Conservation (phyloP, 2,113 vertebrate species). For the Cercocebus atys region DNA sequence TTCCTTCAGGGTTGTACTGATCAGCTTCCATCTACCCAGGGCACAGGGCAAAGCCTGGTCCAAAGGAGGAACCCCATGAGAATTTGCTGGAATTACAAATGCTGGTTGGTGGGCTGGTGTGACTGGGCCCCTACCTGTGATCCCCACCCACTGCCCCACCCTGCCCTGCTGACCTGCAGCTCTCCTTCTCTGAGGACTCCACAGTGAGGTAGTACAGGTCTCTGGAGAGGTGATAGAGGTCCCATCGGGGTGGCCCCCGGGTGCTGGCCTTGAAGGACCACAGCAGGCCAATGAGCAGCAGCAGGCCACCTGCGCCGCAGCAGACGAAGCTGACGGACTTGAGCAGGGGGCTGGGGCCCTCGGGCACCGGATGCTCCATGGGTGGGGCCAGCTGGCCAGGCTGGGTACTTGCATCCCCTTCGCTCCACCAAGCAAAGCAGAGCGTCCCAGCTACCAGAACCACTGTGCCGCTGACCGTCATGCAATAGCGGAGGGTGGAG, state of each 20-base stretch:
- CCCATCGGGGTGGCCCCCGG: conserved; percentile 71
- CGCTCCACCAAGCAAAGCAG: conserved; percentile 86
- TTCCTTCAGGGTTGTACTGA: not conserved
- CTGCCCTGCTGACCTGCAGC: conserved; percentile 78
- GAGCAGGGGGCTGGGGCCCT: conserved; percentile 72
- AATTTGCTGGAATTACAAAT: not conserved
- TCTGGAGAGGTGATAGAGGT: conserved; percentile 82
- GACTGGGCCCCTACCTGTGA: fast-evolving
- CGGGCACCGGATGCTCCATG: not conserved
- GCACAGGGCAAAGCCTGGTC: not conserved
- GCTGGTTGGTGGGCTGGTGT: fast-evolving
- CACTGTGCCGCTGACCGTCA: conserved; percentile 76
- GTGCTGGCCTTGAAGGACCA: conserved; percentile 81
- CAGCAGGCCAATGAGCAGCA: conserved; percentile 83
- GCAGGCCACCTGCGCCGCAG: conserved; percentile 80
- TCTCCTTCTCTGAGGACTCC: conserved; percentile 80
- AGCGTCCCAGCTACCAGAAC: conserved; percentile 82
- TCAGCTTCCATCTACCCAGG: not conserved
- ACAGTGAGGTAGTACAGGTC: conserved; percentile 82
- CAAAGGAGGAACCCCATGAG: not conserved
- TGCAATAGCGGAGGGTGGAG: conserved; percentile 74
- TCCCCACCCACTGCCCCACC: not conserved
- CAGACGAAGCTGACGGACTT: conserved; percentile 84
- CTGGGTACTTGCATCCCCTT: conserved; percentile 56
- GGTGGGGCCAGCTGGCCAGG: not conserved